Evolutionary conservation across 1,140 invertebrate genomes (phyloP).

Genomic region (Aricia agestis): DNA sequence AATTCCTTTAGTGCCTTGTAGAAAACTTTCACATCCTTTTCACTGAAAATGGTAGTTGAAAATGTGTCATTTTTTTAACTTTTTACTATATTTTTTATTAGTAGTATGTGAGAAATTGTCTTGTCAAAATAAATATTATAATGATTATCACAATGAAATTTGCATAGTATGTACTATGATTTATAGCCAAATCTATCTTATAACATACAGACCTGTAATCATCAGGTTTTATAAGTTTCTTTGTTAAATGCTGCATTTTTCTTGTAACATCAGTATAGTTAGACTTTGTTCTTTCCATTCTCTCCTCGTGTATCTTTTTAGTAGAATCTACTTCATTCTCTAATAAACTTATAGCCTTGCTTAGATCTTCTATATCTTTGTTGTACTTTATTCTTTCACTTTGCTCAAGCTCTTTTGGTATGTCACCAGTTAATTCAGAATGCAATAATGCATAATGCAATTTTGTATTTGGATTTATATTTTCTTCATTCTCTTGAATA

Average conservation of each 20-base stretch:
- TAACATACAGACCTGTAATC: conserved; percentile 45
- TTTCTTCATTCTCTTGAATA: conserved; percentile 35
- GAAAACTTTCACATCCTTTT: conserved; percentile 60
- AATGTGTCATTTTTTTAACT: too few relatives aligned
- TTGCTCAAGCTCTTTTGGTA: conserved; percentile 61
- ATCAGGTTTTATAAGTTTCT: conserved; percentile 55
- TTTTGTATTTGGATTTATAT: conserved; percentile 45
- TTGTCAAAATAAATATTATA: too few relatives aligned
- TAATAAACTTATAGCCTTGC: conserved; percentile 77
- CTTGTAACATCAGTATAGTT: conserved; percentile 42
- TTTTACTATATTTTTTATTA: too few relatives aligned
- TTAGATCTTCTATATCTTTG: conserved; percentile 74
- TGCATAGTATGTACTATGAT: too few relatives aligned
- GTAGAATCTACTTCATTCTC: conserved; percentile 70
- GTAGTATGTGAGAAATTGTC: too few relatives aligned
- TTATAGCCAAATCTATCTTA: too few relatives aligned
- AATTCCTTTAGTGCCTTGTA: conserved; percentile 62
- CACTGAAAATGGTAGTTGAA: conserved; percentile 44
- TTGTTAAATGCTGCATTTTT: conserved; percentile 55
- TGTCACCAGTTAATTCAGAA: conserved; percentile 64
- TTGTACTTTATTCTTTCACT: conserved; percentile 63
- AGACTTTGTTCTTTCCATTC: conserved; percentile 65
- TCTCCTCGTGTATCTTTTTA: conserved; percentile 66
- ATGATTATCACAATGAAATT: too few relatives aligned
- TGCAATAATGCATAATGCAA: conserved; percentile 67